Evolutionary conservation across 1,140 invertebrate species (phyloP).

Genomic region (Laupala kohalensis): DNA sequence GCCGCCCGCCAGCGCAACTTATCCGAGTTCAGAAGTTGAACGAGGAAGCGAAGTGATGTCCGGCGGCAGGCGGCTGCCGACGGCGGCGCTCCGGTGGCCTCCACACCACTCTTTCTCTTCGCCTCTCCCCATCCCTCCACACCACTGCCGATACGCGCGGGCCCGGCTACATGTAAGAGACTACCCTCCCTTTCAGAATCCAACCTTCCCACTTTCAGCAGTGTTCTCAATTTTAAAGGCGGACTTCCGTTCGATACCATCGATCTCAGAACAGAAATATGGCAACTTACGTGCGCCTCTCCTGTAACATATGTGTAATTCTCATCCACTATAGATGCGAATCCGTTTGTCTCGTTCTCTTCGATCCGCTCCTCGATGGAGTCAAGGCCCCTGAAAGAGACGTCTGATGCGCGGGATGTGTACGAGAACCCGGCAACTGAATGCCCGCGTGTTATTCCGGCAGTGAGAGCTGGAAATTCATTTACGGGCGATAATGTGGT

Average conservation of each 20-base stretch:
- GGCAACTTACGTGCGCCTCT: background rate
- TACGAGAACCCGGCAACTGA: background rate
- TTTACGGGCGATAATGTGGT: background rate
- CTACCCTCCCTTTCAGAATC: too few species aligned
- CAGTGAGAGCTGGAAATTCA: background rate
- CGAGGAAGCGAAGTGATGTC: background rate
- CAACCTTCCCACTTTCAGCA: too few species aligned
- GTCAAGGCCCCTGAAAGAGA: background rate
- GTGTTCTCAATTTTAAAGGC: background rate
- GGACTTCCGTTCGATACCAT: background rate
- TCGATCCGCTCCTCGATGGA: background rate
- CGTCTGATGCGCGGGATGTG: background rate
- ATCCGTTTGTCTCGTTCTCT: background rate
- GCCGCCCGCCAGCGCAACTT: background rate
- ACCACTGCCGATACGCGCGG: too few species aligned
- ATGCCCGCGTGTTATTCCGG: background rate
- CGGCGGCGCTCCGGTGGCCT: too few species aligned
- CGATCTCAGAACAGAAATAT: background rate
- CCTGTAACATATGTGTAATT: background rate
- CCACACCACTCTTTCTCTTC: too few species aligned
- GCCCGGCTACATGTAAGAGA: too few species aligned
- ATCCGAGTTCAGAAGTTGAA: background rate
- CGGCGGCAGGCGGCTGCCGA: too few species aligned
- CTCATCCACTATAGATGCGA: background rate
- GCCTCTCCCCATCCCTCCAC: background rate